Base-by-base conservation (phyloP, 1,140 invertebrate species). In the Bombus superbus region DNA sequence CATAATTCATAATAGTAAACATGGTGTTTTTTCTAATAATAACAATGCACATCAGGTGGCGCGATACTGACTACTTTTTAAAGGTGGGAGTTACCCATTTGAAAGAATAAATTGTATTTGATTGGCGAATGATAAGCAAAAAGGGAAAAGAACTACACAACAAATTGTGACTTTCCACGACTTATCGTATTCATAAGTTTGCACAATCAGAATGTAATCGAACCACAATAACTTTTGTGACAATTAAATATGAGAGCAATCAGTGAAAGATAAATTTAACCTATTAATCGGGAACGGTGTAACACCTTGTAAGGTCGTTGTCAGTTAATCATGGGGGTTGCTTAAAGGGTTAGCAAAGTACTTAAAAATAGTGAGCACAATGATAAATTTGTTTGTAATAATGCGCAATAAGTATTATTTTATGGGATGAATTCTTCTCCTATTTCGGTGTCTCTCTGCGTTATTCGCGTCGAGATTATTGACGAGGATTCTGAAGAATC, bases 391-490 rank as follows among this genome's bases (percentile, higher is more conserved):
- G 47, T 86, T 85, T 86, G 77, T 42, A 76, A 88, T 87, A 80
- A 77, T 87, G 75, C 83, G 44, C 38, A 22, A 79, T 76, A 88
- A 79, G 32, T 88, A 91, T 86, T 89, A 90, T 86, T 92, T 90
- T 92, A 92, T 93, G 91, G 92, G 81, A 95, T 95, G 95, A 94
- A 92, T 94, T 94, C 94, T 25, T 88, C 91, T 74, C 90, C 94
- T 71, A 95, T 96, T 92, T 93, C 95, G 78, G 96, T 96, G 0
- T 95, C 96, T 40, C 94, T 96, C 71, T 96, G 96, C 92, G 95
- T 96, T 87, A 95, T 96, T 94, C 95, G 96, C 82, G 95, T 96
- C 72, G 96, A 96, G 94, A 95, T 96, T 86, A 94, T 94, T 83
- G 92, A 95, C 90, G 85, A 88, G 68, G 88, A 93, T 76, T 80